Base-by-base conservation (phyloP, 1,140 invertebrate species). In the Sipha flava region DNA sequence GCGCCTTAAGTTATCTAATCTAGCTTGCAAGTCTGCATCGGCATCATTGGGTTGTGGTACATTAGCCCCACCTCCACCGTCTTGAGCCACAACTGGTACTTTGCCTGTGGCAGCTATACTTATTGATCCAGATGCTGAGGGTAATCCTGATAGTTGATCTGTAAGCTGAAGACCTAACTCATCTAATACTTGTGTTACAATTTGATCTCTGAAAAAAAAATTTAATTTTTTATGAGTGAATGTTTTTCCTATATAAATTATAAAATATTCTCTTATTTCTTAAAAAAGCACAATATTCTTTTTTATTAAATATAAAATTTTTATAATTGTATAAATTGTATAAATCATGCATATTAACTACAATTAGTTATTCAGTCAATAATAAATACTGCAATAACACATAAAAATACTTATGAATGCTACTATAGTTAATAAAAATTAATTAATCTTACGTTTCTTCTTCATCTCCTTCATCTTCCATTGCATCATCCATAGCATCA, bases 401-500 rank as follows among this genome's bases (percentile, higher is more conserved):
- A n/a, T n/a, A n/a, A n/a, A n/a, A n/a, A n/a, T n/a, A n/a, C n/a
- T n/a, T n/a, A n/a, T n/a, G n/a, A n/a, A n/a, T n/a, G n/a, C n/a
- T n/a, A n/a, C n/a, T n/a, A n/a, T 40, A 26, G 43, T 34, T 9
- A 34, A 10, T 52, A 52, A 52, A 70, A 52, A 57, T 21, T 37
- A 12, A 21, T 37, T 59, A 21, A 66, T 80, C 81, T 85, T 87
- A 95, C 94, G 91, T 97, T 88, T 99, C 98, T 85, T 98, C 97
- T 86, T 99, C 98, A 85, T 99, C 98, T 49, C 92, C 96, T 85
- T 98, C 97, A 83, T 95, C 98, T 82, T 96, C 98, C 92, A 99
- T 97, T 3, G 97, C 98, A 88, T 99, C 98, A 86, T 99, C 98
- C 83, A 99, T 99, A 9, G 95, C 97, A 87, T 99, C 98, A 86